Evolutionary conservation across 2,888 invertebrate species (phyloP).

Genomic region (Brenthis daphne): DNA sequence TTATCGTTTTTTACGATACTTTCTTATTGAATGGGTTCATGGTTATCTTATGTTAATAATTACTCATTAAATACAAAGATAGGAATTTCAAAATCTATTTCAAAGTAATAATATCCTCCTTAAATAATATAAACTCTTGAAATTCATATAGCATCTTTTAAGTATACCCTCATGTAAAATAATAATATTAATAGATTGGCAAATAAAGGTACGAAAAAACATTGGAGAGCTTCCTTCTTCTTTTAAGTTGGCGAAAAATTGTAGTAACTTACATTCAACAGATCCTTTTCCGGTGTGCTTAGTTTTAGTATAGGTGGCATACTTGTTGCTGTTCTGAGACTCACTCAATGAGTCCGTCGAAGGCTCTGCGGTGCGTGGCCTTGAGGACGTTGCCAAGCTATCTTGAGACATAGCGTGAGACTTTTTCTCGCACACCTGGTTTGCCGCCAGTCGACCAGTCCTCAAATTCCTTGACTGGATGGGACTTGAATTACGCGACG

Average conservation of each 20-base stretch:
- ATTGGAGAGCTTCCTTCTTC: too few relatives aligned
- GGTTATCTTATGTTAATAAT: too few relatives aligned
- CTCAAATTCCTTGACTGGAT: conserved; percentile 71
- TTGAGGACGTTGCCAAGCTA: conserved; percentile 73
- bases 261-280: conserved; percentile 58
- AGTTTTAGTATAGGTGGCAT: conserved; percentile 68
- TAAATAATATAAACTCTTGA: too few relatives aligned
- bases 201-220: too few relatives aligned
- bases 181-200: too few relatives aligned
- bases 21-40: neutral
- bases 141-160: too few relatives aligned
- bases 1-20: neutral
- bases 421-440: conserved; percentile 56
- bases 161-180: too few relatives aligned
- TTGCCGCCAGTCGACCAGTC: conserved; percentile 55
- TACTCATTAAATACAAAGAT: too few relatives aligned
- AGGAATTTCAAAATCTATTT: too few relatives aligned
- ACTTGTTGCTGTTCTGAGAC: conserved; percentile 65
- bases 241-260: too few relatives aligned
- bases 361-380: conserved; percentile 72
- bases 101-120: too few relatives aligned
- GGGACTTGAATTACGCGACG: conserved; percentile 87
- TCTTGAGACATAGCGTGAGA: conserved; percentile 73
- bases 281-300: conserved; percentile 57
- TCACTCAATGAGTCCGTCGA: conserved; percentile 73